Conservation (phyloP, 2,888 invertebrate species). For the Diachrysia chrysitis region DNA sequence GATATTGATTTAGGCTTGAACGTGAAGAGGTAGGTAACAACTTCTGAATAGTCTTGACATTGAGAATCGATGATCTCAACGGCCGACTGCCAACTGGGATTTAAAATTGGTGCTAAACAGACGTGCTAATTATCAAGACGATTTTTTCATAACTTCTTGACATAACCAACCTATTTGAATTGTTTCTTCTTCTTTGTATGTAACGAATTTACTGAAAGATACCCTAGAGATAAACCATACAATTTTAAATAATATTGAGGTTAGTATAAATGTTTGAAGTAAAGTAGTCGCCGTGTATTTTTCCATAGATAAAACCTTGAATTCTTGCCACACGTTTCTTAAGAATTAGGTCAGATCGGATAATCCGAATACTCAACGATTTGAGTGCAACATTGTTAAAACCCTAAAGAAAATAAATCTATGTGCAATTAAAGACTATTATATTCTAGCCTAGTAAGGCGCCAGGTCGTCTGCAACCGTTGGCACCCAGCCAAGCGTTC, state of each 20-base stretch:
- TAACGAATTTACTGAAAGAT: slow-evolving; percentile 15
- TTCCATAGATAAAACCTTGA: slow-evolving; percentile 54
- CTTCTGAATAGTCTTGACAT: slow-evolving; percentile 65
- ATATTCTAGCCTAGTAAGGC: slow-evolving; percentile 64
- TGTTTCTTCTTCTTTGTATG: slow-evolving; percentile 20
- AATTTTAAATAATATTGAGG: slow-evolving; percentile 15
- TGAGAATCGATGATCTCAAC: slow-evolving; percentile 69
- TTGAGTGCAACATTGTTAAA: slow-evolving; percentile 13
- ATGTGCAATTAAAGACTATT: slow-evolving; percentile 46
- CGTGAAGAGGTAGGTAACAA: slow-evolving; percentile 44
- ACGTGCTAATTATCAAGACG: slow-evolving; percentile 63
- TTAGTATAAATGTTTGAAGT: slow-evolving; percentile 14
- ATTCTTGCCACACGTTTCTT: slow-evolving; percentile 38
- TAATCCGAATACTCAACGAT: slow-evolving; percentile 35
- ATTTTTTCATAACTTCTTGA: slow-evolving; percentile 42
- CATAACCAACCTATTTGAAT: slow-evolving; percentile 24
- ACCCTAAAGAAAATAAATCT: slow-evolving; percentile 18
- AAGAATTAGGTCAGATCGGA: slow-evolving; percentile 50
- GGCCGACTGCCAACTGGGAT: slow-evolving; percentile 60
- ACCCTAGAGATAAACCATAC: slow-evolving; percentile 7
- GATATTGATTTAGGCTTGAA: slow-evolving; percentile 20
- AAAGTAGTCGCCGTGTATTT: slow-evolving; percentile 28
- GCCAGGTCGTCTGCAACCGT: slow-evolving; percentile 71
- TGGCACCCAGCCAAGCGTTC: slow-evolving; percentile 70
- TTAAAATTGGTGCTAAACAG: slow-evolving; percentile 71